A percentile compares a stretch with the other conserved stretches of the same genome.
phyloP scores from a whole-genome alignment of 2,888 invertebrate genomes.

The Tholera decimalis region DNA sequence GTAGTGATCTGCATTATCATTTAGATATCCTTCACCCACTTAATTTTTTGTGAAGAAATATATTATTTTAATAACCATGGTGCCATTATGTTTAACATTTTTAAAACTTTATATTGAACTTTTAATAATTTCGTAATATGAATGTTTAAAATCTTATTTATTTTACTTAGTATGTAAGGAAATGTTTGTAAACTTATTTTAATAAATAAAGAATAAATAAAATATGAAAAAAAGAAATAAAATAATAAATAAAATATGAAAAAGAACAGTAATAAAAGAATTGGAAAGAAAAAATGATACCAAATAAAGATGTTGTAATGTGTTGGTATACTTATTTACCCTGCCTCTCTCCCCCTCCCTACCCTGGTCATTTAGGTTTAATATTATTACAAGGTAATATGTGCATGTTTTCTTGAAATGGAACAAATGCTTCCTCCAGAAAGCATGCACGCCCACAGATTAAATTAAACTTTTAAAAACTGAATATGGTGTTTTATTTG shows the following conservation, averaged over 20 bases:
- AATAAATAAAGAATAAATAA: constrained; percentile 48
- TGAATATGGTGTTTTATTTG: constrained; percentile 65
- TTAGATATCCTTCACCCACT: constrained; percentile 74
- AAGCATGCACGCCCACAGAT: constrained; percentile 51
- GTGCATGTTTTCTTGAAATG: constrained; percentile 60
- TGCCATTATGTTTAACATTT: constrained; percentile 78
- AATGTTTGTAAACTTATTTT: constrained; percentile 56
- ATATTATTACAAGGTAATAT: not conserved
- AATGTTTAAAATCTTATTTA: constrained; percentile 25
- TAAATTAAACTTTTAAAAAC: constrained; percentile 44
- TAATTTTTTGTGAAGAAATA: constrained; percentile 27
- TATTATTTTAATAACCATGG: constrained; percentile 78
- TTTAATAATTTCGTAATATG: not conserved
- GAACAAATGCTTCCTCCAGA: constrained; percentile 49
- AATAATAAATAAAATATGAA: not conserved
- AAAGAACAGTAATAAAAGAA: no score
- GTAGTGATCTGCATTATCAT: constrained; percentile 67
- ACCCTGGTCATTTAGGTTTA: constrained; percentile 30
- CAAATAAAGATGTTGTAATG: constrained; percentile 72
- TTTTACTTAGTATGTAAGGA: constrained; percentile 55
- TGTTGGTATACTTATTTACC: constrained; percentile 79
- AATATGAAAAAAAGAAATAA: not conserved
- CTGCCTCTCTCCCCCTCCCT: constrained; percentile 63
- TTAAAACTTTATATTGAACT: constrained; percentile 13
- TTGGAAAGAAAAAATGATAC: not conserved